Conservation (phyloP, 92 coral and sea anemone species). For the Scolanthus callimorphus region DNA sequence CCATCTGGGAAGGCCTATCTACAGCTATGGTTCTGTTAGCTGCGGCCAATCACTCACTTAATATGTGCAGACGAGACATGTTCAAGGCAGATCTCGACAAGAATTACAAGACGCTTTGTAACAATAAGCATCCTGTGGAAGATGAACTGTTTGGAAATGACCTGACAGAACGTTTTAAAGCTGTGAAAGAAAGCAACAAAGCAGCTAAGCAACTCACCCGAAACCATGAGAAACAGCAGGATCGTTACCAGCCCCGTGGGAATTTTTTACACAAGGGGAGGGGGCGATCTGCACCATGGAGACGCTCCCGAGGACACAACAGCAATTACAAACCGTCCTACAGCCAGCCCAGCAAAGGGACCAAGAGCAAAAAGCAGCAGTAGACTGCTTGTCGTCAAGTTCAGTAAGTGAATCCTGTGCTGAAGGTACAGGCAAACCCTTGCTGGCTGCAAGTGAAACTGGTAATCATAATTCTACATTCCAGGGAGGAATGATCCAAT, state of each 20-base stretch:
- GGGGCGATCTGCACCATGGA: too few species aligned
- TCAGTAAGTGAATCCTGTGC: too few species aligned
- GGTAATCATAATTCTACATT: too few species aligned
- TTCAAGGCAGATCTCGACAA: conserved; percentile 44
- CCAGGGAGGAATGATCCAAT: too few species aligned
- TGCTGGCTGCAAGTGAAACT: too few species aligned
- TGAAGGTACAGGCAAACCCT: too few species aligned
- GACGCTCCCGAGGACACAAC: too few species aligned
- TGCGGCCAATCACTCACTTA: conserved; percentile 20
- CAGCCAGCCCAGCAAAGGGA: too few species aligned
- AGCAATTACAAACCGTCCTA: too few species aligned
- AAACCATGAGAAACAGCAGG: conserved; percentile 6
- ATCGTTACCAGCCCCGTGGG: neutral
- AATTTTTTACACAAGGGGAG: conserved; percentile 11
- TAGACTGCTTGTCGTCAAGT: neutral
- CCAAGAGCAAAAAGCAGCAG: conserved; percentile 2
- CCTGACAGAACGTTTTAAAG: conserved; percentile 22
- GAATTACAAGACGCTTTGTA: conserved; percentile 22
- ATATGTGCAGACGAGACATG: conserved; percentile 37
- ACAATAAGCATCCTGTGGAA: conserved; percentile 16
- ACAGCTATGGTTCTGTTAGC: conserved; percentile 30
- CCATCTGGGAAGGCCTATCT: conserved; percentile 27
- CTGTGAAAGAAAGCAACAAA: conserved; percentile 30
- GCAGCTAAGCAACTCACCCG: conserved; percentile 28
- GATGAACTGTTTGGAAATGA: conserved; percentile 46